Conservation (phyloP, 1,140 invertebrate species). For the Wasmannia auropunctata region DNA sequence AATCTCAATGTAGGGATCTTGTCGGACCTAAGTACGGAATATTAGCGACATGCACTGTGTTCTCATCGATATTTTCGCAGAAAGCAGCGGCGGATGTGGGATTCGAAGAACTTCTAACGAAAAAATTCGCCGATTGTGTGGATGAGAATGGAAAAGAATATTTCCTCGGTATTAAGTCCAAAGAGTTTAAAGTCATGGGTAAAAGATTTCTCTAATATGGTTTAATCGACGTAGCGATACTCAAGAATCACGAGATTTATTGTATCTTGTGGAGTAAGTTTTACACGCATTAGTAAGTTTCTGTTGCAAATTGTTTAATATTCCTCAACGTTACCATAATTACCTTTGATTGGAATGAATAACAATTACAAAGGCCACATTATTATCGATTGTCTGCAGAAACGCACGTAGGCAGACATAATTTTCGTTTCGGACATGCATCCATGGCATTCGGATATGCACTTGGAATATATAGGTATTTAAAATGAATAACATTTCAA, state of each 20-base stretch:
- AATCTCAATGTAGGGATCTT: constrained; percentile 41
- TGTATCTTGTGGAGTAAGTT: neutral
- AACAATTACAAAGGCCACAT: too few species aligned
- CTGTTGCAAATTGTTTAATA: too few species aligned
- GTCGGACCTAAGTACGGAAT: constrained; percentile 65
- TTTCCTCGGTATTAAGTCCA: constrained; percentile 59
- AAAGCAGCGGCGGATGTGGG: constrained; percentile 61
- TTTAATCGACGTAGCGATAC: neutral
- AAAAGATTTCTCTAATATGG: constrained; percentile 34
- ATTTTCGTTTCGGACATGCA: too few species aligned
- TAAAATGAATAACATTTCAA: too few species aligned
- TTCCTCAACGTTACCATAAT: too few species aligned
- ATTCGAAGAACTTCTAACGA: constrained; percentile 38
- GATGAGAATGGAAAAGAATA: constrained; percentile 55
- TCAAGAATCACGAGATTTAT: neutral
- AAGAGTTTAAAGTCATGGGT: constrained; percentile 63
- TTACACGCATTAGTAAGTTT: too few species aligned
- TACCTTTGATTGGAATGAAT: too few species aligned
- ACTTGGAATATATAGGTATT: too few species aligned
- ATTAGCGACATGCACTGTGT: constrained; percentile 58
- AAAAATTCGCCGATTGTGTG: constrained; percentile 56
- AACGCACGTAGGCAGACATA: too few species aligned
- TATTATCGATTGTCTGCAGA: too few species aligned
- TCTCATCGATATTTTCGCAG: constrained; percentile 68
- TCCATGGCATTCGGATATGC: too few species aligned